A percentile compares a stretch with the other conserved stretches of the same genome.
Conservation (phyloP, 2,797 vertebrate species). For the Pelochelys cantorii region DNA sequence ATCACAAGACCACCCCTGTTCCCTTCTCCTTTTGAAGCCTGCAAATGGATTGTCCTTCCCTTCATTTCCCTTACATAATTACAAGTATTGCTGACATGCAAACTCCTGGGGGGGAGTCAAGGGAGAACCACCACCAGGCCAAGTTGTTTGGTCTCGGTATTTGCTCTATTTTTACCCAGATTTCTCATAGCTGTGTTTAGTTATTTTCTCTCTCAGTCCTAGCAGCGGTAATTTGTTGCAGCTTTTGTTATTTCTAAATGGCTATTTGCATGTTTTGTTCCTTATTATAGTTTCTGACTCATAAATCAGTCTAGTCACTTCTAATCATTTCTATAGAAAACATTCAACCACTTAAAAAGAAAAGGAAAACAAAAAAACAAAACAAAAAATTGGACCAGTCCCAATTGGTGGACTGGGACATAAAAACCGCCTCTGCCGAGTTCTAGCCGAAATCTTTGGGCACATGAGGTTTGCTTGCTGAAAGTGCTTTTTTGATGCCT, state of each 20-base stretch:
- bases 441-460: background rate
- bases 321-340: conserved; percentile 54
- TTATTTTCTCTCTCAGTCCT: background rate
- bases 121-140: background rate
- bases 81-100: background rate
- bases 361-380: background rate
- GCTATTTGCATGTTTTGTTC: conserved; percentile 51
- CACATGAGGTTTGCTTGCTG: conserved; percentile 22
- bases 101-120: background rate
- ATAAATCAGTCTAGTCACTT: conserved; percentile 35
- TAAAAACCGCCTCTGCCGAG: background rate
- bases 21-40: background rate
- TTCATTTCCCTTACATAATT: accelerated
- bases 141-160: background rate
- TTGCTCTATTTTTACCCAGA: background rate
- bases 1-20: background rate
- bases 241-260: conserved; percentile 9
- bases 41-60: background rate
- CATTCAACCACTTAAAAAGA: conserved; percentile 30
- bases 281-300: conserved; percentile 26
- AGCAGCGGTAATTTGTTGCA: conserved; percentile 16
- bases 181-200: background rate
- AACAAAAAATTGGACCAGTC: background rate
- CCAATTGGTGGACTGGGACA: accelerated
- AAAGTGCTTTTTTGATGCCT: conserved; percentile 19